Evolutionary conservation across 2,797 vertebrate genomes (phyloP).

Genomic region (Bufotes viridis): DNA sequence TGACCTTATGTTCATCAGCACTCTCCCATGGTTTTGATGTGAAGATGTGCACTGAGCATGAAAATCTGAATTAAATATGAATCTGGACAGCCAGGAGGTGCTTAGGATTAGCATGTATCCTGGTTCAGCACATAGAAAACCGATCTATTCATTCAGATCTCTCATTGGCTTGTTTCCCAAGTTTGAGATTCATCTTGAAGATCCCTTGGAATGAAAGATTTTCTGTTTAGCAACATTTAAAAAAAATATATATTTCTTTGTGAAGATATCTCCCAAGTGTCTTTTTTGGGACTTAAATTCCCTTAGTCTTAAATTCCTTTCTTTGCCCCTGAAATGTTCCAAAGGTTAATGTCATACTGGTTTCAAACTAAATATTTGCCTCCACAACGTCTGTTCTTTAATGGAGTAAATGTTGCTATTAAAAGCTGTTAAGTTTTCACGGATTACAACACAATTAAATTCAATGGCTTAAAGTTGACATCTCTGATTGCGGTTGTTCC

Average conservation of each 20-base stretch:
- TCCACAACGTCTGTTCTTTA: not conserved
- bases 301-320: not conserved
- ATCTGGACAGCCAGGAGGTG: not conserved
- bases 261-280: not conserved
- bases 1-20: constrained; percentile 38
- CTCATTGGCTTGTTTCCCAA: not conserved
- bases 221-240: not conserved
- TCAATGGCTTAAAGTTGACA: too few relatives aligned
- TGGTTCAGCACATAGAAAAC: constrained; percentile 8
- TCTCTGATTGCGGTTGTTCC: too few relatives aligned
- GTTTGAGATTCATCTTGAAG: not conserved
- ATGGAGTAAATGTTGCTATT: not conserved
- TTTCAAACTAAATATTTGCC: not conserved
- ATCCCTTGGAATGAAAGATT: not conserved
- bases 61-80: constrained; percentile 19
- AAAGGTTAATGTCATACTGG: not conserved
- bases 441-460: too few relatives aligned
- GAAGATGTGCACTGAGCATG: constrained; percentile 18
- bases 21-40: constrained; percentile 27
- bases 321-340: not conserved
- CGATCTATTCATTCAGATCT: constrained; percentile 18
- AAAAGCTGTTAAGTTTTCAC: not conserved
- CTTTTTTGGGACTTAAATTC: not conserved
- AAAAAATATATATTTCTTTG: not conserved
- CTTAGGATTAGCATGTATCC: constrained; percentile 3